Evolutionary conservation across 2,888 invertebrate genomes (phyloP).

Genomic region (Orthosia incerta): DNA sequence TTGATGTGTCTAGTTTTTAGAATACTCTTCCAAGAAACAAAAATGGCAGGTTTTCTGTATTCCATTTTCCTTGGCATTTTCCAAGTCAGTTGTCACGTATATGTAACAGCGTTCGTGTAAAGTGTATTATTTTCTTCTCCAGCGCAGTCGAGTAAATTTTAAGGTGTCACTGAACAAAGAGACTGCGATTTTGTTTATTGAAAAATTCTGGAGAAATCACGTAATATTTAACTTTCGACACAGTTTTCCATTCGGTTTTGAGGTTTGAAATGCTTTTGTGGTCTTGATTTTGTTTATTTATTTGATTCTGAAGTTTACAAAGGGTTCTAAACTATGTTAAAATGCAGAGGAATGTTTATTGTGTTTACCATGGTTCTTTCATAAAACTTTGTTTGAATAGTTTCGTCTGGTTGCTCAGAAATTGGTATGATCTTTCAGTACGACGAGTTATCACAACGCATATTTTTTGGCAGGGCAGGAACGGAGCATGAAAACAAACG

Average conservation of each 20-base stretch:
- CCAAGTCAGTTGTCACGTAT: conserved; percentile 48
- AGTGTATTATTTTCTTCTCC: conserved; percentile 47
- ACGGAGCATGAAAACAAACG: too few species aligned
- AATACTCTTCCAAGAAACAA: conserved; percentile 20
- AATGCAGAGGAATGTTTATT: conserved; percentile 4
- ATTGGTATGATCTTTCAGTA: neutral
- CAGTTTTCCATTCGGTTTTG: neutral
- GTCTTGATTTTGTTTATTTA: conserved; percentile 40
- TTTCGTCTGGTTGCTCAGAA: neutral
- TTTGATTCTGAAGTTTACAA: conserved; percentile 18
- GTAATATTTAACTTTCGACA: conserved; percentile 11
- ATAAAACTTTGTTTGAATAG: neutral
- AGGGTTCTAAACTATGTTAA: neutral
- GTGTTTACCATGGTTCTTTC: conserved; percentile 2
- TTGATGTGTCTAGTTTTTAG: too few species aligned
- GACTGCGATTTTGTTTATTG: conserved; percentile 37
- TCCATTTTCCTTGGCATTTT: conserved; percentile 46
- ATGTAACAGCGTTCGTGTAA: conserved; percentile 18
- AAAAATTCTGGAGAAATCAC: conserved; percentile 26
- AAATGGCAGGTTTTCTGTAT: conserved; percentile 5
- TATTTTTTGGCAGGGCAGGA: too few species aligned
- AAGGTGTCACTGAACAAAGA: conserved; percentile 53
- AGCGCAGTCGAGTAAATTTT: conserved; percentile 39
- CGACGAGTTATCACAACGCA: too few species aligned
- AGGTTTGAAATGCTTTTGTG: conserved; percentile 5